These are phyloP conservation scores for Butastur rufipennis DNA, from an alignment of 2,113 vertebrate species.

Conservation along the genomic window DNA sequence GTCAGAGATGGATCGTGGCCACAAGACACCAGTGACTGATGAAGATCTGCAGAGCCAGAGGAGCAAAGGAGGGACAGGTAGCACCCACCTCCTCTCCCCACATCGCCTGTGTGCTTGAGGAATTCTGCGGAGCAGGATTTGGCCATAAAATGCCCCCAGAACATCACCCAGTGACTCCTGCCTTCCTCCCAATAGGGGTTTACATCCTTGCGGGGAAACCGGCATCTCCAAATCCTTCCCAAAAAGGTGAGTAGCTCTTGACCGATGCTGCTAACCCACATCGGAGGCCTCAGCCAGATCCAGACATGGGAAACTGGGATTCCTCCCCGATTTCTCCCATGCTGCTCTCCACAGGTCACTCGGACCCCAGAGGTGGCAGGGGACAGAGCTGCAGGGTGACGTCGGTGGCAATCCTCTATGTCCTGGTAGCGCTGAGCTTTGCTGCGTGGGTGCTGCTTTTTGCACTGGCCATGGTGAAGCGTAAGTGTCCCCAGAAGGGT, in stretches of 20 bases:
- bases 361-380: rapidly evolving
- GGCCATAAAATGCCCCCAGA: not conserved
- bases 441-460: not conserved
- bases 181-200: not conserved
- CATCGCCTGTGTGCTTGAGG: rapidly evolving
- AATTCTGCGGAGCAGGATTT: not conserved
- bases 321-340: not conserved
- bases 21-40: rapidly evolving
- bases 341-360: not conserved
- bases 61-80: not conserved
- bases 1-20: not conserved
- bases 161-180: not conserved
- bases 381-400: not conserved
- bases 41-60: not conserved
- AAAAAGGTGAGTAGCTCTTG: not conserved
- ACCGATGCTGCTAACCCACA: rapidly evolving
- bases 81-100: not conserved
- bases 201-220: not conserved
- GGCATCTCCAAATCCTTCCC: not conserved
- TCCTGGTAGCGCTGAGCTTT: not conserved
- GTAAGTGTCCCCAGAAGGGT: not conserved
- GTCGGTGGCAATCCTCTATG: not conserved
- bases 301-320: rapidly evolving
- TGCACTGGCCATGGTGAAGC: not conserved
- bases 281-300: rapidly evolving